Percentiles rank a stretch among this genome's conserved stretches.
These are phyloP conservation scores for Limnephilus auricula DNA, from an alignment of 2,888 invertebrate species.

Conservation along the genomic window DNA sequence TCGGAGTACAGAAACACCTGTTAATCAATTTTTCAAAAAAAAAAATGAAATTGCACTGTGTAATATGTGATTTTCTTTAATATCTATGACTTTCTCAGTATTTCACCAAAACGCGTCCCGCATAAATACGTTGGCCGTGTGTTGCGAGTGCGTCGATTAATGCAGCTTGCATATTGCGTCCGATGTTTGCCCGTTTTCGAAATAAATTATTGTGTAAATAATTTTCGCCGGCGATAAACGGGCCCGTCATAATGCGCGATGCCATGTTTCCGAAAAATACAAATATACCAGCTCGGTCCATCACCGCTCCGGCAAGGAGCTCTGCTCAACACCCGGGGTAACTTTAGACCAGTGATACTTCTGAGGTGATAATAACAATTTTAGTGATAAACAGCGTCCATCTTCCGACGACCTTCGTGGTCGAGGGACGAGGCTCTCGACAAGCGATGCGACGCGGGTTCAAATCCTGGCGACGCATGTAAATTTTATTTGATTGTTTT, in stretches of 20 bases:
- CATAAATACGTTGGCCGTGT: background rate
- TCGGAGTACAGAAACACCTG: too few species aligned
- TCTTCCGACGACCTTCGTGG: too few species aligned
- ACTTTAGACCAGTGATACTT: background rate
- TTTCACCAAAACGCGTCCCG: background rate
- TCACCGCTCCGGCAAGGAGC: background rate
- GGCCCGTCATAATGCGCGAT: background rate
- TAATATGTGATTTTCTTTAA: background rate
- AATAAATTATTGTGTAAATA: slow-evolving; percentile 36
- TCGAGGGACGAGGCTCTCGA: too few species aligned
- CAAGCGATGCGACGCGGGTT: too few species aligned
- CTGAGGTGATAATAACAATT: background rate
- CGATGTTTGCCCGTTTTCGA: slow-evolving; percentile 3
- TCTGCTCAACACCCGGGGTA: too few species aligned
- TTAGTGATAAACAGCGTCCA: background rate
- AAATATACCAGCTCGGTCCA: slow-evolving; percentile 3
- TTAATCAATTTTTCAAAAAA: too few species aligned
- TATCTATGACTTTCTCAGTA: background rate
- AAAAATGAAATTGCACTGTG: too few species aligned
- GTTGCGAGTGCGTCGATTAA: slow-evolving; percentile 26
- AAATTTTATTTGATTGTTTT: too few species aligned
- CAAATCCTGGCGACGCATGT: too few species aligned
- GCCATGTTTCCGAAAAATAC: slow-evolving; percentile 32
- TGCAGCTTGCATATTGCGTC: slow-evolving; percentile 19
- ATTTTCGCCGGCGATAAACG: slow-evolving; percentile 8